phyloP scores from a whole-genome alignment of 2,113 vertebrate genomes.

The Tonatia bakeri region DNA sequence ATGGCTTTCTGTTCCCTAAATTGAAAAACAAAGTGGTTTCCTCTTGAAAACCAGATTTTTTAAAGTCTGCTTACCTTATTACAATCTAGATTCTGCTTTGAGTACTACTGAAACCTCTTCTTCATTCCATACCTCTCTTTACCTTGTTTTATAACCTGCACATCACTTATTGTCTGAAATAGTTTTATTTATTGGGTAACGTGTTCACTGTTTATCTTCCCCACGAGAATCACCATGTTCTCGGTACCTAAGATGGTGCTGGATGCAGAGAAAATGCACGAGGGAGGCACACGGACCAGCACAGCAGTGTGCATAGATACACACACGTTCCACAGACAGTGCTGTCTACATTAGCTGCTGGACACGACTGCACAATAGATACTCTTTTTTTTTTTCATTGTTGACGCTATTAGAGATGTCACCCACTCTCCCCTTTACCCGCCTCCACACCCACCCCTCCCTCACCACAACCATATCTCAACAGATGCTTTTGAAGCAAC shows the following conservation, averaged over 20 bases:
- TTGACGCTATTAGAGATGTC: too few species aligned
- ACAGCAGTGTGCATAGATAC: accelerated
- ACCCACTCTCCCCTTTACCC: too few species aligned
- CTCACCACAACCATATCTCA: background rate
- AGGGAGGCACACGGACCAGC: accelerated
- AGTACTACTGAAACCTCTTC: background rate
- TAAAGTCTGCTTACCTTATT: background rate
- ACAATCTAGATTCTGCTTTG: background rate
- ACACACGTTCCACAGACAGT: background rate
- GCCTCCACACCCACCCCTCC: too few species aligned
- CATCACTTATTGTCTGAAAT: background rate
- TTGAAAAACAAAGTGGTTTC: background rate
- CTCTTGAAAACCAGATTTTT: background rate
- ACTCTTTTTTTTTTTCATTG: background rate
- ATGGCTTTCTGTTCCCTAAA: background rate
- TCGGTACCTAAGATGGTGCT: background rate
- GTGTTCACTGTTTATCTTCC: background rate
- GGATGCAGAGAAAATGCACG: too few species aligned
- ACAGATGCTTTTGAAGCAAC: background rate
- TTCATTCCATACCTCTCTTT: background rate
- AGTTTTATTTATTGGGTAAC: background rate
- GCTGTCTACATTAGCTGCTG: accelerated
- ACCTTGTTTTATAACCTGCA: background rate
- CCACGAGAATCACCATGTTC: background rate
- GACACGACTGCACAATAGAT: background rate